These are phyloP conservation scores for Lineus longissimus DNA, from an alignment of 1,140 invertebrate species.

Conservation along the genomic window DNA sequence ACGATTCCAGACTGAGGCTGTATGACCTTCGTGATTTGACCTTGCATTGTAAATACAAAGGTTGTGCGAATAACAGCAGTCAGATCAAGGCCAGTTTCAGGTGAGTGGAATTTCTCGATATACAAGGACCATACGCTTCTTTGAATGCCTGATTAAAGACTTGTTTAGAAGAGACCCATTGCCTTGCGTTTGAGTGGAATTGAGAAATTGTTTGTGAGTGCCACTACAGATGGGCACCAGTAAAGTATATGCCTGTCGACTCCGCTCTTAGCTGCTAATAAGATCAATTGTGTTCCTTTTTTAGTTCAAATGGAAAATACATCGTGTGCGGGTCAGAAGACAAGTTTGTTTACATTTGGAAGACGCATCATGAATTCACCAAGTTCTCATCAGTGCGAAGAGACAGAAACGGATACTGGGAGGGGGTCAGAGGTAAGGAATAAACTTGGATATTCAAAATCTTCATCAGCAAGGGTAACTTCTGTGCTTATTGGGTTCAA, in stretches of 20 bases:
- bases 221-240: too few species aligned
- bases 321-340: conserved; percentile 98
- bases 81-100: conserved; percentile 94
- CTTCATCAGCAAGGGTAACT: background rate
- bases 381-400: conserved; percentile 90
- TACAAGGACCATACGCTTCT: too few species aligned
- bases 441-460: too few species aligned
- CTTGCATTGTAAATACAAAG: conserved; percentile 93
- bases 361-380: conserved; percentile 89
- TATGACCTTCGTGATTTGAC: conserved; percentile 96
- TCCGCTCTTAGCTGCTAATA: too few species aligned
- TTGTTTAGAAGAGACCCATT: too few species aligned
- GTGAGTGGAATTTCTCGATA: conserved; percentile 31
- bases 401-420: conserved; percentile 96
- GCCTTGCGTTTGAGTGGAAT: too few species aligned
- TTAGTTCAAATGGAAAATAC: conserved; percentile 59
- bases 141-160: too few species aligned
- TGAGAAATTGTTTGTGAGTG: too few species aligned
- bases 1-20: conserved; percentile 92
- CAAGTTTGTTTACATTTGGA: conserved; percentile 96
- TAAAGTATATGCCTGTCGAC: too few species aligned
- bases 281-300: too few species aligned
- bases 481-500: background rate
- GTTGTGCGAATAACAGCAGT: conserved; percentile 91
- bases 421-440: conserved; percentile 81